phyloP scores from a whole-genome alignment of 1,140 invertebrate genomes.

The Ostrea edulis region DNA sequence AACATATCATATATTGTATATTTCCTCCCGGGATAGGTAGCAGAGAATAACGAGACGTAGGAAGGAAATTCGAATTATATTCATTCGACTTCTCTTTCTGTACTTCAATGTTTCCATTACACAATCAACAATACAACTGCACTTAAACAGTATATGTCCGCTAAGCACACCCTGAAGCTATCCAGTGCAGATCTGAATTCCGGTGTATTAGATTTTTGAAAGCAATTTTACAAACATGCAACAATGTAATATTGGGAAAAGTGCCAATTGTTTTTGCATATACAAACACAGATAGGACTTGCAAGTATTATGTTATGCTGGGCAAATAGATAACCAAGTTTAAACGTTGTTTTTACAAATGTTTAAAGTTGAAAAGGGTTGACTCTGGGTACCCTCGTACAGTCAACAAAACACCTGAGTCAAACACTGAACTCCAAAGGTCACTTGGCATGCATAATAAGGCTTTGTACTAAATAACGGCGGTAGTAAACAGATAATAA shows the following conservation, averaged over 20 bases:
- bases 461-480: constrained; percentile 17
- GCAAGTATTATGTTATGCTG: background rate
- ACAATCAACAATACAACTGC: constrained; percentile 19
- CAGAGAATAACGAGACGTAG: background rate
- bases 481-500: constrained; percentile 30
- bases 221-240: background rate
- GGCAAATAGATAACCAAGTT: constrained; percentile 12
- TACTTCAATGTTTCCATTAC: background rate
- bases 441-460: constrained; percentile 32
- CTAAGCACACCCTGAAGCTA: background rate
- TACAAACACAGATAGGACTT: background rate
- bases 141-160: constrained; percentile 5
- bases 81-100: background rate
- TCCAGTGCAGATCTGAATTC: constrained; percentile 13
- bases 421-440: constrained; percentile 24
- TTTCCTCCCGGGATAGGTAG: background rate
- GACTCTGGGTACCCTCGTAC: constrained; percentile 19
- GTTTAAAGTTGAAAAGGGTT: background rate
- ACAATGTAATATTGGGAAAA: background rate
- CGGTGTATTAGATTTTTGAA: background rate
- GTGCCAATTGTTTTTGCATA: background rate
- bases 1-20: background rate
- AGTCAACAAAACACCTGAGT: constrained; percentile 27
- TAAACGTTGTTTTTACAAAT: constrained; percentile 22
- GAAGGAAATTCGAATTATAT: background rate